Evolutionary conservation across 2,888 invertebrate genomes (phyloP), one percentile per base, ranked within the genome.

Genomic region (Pyralis farinalis): DNA sequence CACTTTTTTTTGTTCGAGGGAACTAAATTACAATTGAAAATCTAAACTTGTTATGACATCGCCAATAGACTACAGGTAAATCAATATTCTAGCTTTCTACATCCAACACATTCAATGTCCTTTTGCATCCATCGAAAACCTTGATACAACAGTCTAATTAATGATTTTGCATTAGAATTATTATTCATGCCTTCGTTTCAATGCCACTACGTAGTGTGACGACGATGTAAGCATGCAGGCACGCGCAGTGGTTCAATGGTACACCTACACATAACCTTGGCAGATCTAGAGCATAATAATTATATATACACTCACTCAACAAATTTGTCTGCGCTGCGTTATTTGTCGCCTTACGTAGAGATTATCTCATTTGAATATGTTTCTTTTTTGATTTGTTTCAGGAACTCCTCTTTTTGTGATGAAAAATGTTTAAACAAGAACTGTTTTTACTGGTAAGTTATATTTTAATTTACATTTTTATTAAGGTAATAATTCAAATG

Each of bases 371-470:
- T 16, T 2, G 16, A 16, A 16, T 16, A 16, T 3, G 16, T 3
- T 16, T 16, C 4, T 16, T 16, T 16, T 16, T 16, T 16, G 2
- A 16, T 16, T 16, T 16, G 16, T 16, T 78, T 41, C 71, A 78
- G 71, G 55, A 44, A 51, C 51, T 42, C 40, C 44, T 46, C 16
- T 52, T 44, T 46, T 51, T 77, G 81, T 73, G 64, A 85, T 83
- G 84, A 77, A 86, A 81, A 71, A 87, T 87, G 87, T 61, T 75
- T 75, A 80, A 73, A 63, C 83, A 78, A 58, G 71, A 77, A 56
- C 55, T 86, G 37, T 58, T 87, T 47, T 53, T 86, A 34, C 53
- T 87, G 82, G 87, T 87, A 53, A 81, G 87, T 73, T 4, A 25
- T 8, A n/a, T 25, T 25, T 25, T 25, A 16, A 16, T 16, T n/a